Conservation (phyloP, 2,888 invertebrate genomes). For the Sturmia bella region DNA sequence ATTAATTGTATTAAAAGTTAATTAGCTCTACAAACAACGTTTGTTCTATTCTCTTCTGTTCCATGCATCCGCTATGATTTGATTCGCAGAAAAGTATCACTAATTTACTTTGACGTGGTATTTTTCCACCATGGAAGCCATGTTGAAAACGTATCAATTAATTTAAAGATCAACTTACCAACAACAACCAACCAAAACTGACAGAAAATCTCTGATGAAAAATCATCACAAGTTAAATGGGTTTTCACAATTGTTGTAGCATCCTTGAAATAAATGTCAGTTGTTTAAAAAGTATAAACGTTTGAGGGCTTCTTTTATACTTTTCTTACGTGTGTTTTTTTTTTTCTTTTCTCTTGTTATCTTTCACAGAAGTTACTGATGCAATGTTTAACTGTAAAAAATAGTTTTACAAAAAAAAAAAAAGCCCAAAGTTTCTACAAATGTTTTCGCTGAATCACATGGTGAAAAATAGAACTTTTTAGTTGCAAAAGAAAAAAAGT, state of each 20-base stretch:
- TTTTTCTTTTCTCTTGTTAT: background rate
- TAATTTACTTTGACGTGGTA: no score
- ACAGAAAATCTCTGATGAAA: constrained; percentile 60
- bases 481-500: constrained; percentile 12
- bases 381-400: constrained; percentile 38
- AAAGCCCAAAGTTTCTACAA: constrained; percentile 43
- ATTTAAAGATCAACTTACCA: constrained; percentile 37
- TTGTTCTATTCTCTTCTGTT: no score
- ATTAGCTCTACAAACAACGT: no score
- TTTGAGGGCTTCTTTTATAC: constrained; percentile 13
- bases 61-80: no score
- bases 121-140: background rate
- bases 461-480: constrained; percentile 36
- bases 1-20: no score
- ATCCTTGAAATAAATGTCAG: constrained; percentile 65
- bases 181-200: constrained; percentile 39
- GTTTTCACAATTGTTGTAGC: constrained; percentile 19
- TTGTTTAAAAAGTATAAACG: constrained; percentile 54
- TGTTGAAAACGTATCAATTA: constrained; percentile 46
- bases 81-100: no score
- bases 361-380: constrained; percentile 37
- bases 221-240: constrained; percentile 58
- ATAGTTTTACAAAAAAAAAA: constrained; percentile 38
- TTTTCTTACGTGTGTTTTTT: constrained; percentile 29
- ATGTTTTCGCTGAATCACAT: constrained; percentile 46